Base-by-base conservation (phyloP, 2,888 invertebrate genomes). In the Coenonympha glycerion region DNA sequence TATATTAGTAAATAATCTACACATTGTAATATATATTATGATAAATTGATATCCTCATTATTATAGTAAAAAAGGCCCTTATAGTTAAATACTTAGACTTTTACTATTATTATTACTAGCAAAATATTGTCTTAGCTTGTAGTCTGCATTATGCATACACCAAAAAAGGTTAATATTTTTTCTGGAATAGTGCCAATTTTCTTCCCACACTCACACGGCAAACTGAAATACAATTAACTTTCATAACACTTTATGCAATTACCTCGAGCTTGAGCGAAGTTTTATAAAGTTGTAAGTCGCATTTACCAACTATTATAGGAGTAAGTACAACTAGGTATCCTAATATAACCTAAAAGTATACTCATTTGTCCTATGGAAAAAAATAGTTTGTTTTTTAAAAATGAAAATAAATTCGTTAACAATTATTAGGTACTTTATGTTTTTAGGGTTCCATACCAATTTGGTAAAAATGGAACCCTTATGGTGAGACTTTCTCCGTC, bases 201-300 rank as follows among this genome's bases (percentile, higher is more conserved):
- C 41, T n/a, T n/a, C 40, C 41, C 53, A 39, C 53, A 42, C 47
- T 53, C 56, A 36, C 33, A 45, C 41, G 37, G 50, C 45, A 40
- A 45, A 53, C 46, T 46, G 45, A 53, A 56, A 56, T 56, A 56
- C 50, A 56, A 56, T 53, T 56, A 56, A 53, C 45, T 56, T 51
- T 53, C 50, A 53, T 56, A 48, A 53, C 48, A 55, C 52, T 56
- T 49, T 53, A 46, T 50, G 45, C 50, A 56, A 51, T 51, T 50
- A 56, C 53, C 50, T 48, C 31, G 40, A 40, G 45, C 45, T 53
- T 37, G 30, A 26, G 30, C 6, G 41, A 56, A 46, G 31, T 50
- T 48, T 45, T 51, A 19, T 47, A 44, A 53, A 51, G 48, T 41
- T 56, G 48, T 50, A 39, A 45, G 53, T 50, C 49, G 36, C 34